Percentiles rank a stretch among this genome's conserved stretches.
These are phyloP conservation scores for Hippocampus zosterae DNA, from an alignment of 2,113 vertebrate genomes.

Conservation along the genomic window DNA sequence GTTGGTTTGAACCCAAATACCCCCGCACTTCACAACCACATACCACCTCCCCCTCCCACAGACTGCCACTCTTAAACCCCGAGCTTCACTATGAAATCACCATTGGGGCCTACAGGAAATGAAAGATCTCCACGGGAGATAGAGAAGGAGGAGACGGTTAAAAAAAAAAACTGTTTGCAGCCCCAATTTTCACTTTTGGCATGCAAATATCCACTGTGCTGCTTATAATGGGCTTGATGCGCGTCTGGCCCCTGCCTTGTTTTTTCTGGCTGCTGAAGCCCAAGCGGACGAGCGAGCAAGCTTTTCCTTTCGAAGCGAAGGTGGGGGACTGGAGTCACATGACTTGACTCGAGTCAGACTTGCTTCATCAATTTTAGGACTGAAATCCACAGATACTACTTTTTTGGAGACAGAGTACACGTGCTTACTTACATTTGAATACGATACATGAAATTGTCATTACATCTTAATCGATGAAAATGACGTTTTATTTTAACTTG, in stretches of 20 bases:
- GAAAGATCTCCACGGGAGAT: conserved; percentile 69
- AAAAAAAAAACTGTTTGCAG: conserved; percentile 57
- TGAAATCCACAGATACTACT: too few relatives aligned
- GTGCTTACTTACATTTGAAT: too few relatives aligned
- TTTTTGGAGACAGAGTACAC: too few relatives aligned
- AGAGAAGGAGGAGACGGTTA: conserved; percentile 40
- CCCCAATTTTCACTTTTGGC: conserved; percentile 48
- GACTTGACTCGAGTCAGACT: not conserved
- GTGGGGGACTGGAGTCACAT: not conserved
- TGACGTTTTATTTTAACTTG: too few relatives aligned
- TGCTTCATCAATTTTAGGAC: not conserved
- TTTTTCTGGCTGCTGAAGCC: conserved; percentile 41
- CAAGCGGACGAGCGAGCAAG: conserved; percentile 56
- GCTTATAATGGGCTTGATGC: conserved; percentile 32
- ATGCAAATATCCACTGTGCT: conserved; percentile 34
- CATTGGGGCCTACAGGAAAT: conserved; percentile 70
- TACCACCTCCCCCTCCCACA: conserved; percentile 38
- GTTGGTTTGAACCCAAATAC: conserved; percentile 54
- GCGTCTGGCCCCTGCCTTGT: conserved; percentile 15
- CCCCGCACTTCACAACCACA: conserved; percentile 41
- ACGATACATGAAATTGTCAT: not conserved
- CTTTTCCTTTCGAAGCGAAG: not conserved
- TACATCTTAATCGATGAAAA: too few relatives aligned
- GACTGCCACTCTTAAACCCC: conserved; percentile 59
- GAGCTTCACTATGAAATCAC: conserved; percentile 69